These are phyloP conservation scores for Notolepis coatsorum DNA, from an alignment of 2,797 vertebrate species.

Conservation along the genomic window DNA sequence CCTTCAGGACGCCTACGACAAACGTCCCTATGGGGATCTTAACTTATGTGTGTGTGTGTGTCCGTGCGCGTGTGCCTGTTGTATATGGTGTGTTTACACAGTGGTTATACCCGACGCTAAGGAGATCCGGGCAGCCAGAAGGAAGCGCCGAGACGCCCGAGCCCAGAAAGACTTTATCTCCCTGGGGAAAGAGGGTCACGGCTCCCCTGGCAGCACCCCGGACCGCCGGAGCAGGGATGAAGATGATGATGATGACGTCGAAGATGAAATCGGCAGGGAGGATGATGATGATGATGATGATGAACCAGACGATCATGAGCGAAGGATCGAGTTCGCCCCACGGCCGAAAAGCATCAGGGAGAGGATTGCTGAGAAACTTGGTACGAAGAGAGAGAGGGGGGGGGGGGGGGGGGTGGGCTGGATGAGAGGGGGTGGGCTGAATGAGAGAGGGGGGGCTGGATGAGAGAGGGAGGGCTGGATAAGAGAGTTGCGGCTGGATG, in stretches of 20 bases:
- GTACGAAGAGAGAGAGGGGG: constrained; percentile 66
- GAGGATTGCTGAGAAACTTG: constrained; percentile 86
- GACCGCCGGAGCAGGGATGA: constrained; percentile 70
- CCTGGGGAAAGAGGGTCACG: constrained; percentile 68
- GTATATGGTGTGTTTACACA: constrained; percentile 61
- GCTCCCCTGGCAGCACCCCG: constrained; percentile 63
- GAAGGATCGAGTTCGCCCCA: constrained; percentile 85
- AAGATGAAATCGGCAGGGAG: constrained; percentile 50
- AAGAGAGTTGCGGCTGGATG: neutral
- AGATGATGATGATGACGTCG: constrained; percentile 81
- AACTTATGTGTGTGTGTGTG: neutral
- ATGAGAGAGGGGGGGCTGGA: too few species aligned
- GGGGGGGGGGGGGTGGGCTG: neutral
- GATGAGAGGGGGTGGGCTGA: neutral
- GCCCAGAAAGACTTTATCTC: constrained; percentile 84
- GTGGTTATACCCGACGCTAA: constrained; percentile 81
- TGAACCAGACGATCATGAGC: constrained; percentile 85
- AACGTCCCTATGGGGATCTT: neutral
- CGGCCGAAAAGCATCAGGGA: constrained; percentile 84
- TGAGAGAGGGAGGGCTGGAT: neutral
- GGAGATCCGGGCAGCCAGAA: constrained; percentile 80
- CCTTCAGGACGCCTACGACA: neutral
- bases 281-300: constrained; percentile 75
- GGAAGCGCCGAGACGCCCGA: constrained; percentile 77
- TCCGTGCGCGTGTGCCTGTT: constrained; percentile 7